Conservation (phyloP, 1,140 invertebrate species). For the Nasonia giraulti region DNA sequence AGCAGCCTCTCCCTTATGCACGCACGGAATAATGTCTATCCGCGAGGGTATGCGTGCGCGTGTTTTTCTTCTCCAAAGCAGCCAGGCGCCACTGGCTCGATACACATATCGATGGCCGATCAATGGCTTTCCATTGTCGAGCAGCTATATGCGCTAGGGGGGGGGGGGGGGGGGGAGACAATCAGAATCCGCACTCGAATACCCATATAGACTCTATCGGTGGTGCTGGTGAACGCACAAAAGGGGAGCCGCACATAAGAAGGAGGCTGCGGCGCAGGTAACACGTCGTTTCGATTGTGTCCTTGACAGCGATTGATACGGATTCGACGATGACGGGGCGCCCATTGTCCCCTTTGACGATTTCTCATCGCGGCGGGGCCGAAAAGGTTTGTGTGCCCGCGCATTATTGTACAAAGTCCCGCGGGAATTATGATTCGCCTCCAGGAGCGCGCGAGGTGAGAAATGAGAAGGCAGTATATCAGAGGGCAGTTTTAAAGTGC, state of each 20-base stretch:
- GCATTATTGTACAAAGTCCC: not conserved
- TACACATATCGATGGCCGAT: constrained; percentile 56
- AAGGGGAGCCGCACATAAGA: constrained; percentile 46
- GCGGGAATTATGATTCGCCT: not conserved
- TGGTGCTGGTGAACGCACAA: constrained; percentile 14
- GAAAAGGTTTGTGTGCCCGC: constrained; percentile 35
- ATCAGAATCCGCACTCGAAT: constrained; percentile 43
- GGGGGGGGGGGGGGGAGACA: constrained; percentile 43
- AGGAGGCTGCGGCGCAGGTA: constrained; percentile 58
- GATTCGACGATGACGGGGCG: constrained; percentile 53
- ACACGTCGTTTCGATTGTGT: constrained; percentile 59
- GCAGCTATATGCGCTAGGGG: not conserved
- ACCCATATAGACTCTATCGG: not conserved
- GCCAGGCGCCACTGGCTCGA: not conserved
- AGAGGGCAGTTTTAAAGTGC: constrained; percentile 6
- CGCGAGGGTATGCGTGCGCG: not conserved
- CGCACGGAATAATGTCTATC: not conserved
- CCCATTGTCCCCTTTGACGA: constrained; percentile 57
- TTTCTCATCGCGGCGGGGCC: constrained; percentile 56
- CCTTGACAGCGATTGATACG: constrained; percentile 64
- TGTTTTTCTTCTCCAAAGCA: not conserved
- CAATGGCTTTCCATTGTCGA: constrained; percentile 57
- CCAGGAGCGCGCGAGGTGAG: constrained; percentile 54
- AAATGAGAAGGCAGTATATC: constrained; percentile 55
- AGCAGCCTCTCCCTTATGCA: not conserved